Conservation (phyloP, 30 jellyfish, hydroid and myxozoan genomes). For the Chrysaora quinquecirrha region DNA sequence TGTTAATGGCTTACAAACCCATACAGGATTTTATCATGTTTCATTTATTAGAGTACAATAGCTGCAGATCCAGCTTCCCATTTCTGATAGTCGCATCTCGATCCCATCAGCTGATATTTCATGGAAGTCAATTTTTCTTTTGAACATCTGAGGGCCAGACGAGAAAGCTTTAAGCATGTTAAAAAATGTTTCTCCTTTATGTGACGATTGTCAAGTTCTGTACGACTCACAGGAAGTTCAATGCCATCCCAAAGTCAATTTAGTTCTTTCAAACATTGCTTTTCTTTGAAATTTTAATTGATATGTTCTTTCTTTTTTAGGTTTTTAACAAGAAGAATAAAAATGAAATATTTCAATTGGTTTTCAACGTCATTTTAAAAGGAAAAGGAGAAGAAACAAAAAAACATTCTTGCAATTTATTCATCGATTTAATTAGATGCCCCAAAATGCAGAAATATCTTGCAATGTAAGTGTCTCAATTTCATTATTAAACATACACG, state of each 20-base stretch:
- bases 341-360: constrained; percentile 63
- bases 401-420: constrained; percentile 78
- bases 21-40: too few relatives aligned
- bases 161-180: too few relatives aligned
- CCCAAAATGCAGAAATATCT: constrained; percentile 52
- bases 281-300: neutral
- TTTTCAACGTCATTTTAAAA: constrained; percentile 68
- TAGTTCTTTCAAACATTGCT: neutral
- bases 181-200: too few relatives aligned
- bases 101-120: too few relatives aligned
- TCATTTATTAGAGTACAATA: too few relatives aligned
- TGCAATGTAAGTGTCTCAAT: constrained; percentile 47
- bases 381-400: constrained; percentile 43
- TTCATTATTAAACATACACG: neutral
- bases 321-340: constrained; percentile 81
- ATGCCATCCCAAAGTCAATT: neutral
- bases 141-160: too few relatives aligned
- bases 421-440: constrained; percentile 66
- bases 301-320: constrained; percentile 25
- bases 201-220: too few relatives aligned
- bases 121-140: too few relatives aligned
- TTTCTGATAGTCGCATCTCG: too few relatives aligned
- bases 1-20: too few relatives aligned
- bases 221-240: too few relatives aligned
- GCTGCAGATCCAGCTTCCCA: too few relatives aligned